Conservation (phyloP, 2,797 vertebrate species). For the Valencia hispanica region DNA sequence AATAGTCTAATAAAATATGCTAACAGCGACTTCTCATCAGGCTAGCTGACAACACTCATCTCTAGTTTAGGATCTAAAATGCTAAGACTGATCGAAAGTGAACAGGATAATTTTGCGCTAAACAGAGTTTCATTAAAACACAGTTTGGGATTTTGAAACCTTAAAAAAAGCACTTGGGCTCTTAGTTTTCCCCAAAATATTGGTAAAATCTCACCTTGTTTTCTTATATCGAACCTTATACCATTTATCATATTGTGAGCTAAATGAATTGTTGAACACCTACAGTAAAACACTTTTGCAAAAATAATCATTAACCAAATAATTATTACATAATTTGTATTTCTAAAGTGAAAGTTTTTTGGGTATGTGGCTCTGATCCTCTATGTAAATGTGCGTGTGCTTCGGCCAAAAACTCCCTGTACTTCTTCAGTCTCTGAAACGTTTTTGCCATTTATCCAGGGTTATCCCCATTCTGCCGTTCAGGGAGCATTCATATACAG, state of each 20-base stretch:
- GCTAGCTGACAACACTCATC: not conserved
- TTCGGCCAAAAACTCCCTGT: conserved; percentile 12
- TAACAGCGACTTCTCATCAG: not conserved
- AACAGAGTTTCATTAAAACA: no score
- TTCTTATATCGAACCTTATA: no score
- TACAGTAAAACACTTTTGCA: no score
- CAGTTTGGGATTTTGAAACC: no score
- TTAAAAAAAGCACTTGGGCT: no score
- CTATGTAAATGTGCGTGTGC: not conserved
- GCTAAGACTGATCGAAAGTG: not conserved
- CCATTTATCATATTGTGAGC: no score
- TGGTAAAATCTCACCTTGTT: no score
- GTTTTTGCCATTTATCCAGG: conserved; percentile 41
- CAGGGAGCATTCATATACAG: conserved; percentile 47
- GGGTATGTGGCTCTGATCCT: not conserved
- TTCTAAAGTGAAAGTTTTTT: not conserved
- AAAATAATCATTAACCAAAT: not conserved
- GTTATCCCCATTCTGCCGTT: conserved; percentile 41
- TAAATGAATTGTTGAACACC: no score
- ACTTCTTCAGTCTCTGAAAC: conserved; percentile 41
- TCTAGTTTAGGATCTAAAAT: not conserved
- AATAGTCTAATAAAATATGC: no score
- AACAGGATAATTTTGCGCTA: not conserved
- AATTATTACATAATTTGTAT: not conserved
- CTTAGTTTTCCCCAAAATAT: not conserved